Evolutionary conservation across 2,888 invertebrate genomes (phyloP), one percentile per base, ranked within the genome.

Genomic region (Epirrhoe alternata): DNA sequence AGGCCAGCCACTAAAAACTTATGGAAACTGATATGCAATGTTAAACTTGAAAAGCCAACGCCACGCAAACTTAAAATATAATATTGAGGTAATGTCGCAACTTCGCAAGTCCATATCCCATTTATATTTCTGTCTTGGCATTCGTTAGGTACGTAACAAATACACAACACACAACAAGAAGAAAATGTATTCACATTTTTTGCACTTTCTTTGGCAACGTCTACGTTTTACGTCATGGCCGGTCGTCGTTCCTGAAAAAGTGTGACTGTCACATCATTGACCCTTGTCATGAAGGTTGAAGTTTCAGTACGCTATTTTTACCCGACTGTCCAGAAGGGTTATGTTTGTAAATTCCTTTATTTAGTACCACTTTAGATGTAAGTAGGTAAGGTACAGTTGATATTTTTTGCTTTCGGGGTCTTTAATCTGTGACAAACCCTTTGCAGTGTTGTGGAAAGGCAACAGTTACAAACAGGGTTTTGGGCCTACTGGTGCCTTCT

Each of bases 161-260:
- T 75, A 74, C 69, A 70, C 66, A 69, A 72, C 73, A 76, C 72
- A 24, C 24, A 24, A 24, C 24, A 24, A 24, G 71, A 77, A 75
- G 76, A 80, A 24, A 77, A 75, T 73, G 66, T 75, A 64, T 73
- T 74, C 69, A 75, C 52, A 76, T 75, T 72, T 74, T 77, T 76
- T 76, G 71, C 71, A 76, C 75, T 83, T 81, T 80, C 78, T 77
- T 83, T 83, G 84, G 85, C 85, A 83, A 56, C 72, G 61, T 62
- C 64, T 54, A 61, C 60, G 69, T 68, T 71, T 78, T 83, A 76
- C 87, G 88, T 90, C 90, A 90, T 73, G 87, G 85, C 71, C 86
- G 86, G 85, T 85, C 86, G 81, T 80, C 80, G 86, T 81, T 86
- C 87, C 83, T 89, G 86, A 88, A 87, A 81, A 81, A 77, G 81